phyloP scores from a whole-genome alignment of 2,888 invertebrate genomes.

The Oscheius sp. region DNA sequence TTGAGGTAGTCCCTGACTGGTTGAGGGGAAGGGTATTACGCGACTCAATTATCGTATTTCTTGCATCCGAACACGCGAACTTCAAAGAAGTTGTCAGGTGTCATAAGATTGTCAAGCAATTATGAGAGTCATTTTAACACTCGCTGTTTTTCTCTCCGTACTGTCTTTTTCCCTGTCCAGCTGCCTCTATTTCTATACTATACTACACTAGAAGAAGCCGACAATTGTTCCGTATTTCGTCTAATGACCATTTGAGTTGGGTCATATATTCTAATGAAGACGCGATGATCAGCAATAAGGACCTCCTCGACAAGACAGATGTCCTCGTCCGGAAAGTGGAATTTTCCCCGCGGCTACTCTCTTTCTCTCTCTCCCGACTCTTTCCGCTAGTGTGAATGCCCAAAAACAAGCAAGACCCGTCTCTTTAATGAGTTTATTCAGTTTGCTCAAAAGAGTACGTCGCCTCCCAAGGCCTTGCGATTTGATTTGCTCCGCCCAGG shows the following conservation, averaged over 20 bases:
- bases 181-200: not conserved
- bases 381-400: constrained; percentile 22
- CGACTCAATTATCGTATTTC: not conserved
- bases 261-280: constrained; percentile 26
- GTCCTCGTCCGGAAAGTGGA: constrained; percentile 24
- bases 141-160: too few relatives aligned
- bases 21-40: not conserved
- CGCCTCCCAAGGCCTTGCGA: constrained; percentile 27
- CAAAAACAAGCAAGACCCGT: constrained; percentile 21
- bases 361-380: not conserved
- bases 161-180: too few relatives aligned
- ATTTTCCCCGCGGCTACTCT: constrained; percentile 7
- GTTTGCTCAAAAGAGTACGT: constrained; percentile 22
- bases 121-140: too few relatives aligned
- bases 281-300: constrained; percentile 22
- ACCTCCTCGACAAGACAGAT: constrained; percentile 13
- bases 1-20: too few relatives aligned
- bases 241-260: not conserved
- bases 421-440: constrained; percentile 33
- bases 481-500: constrained; percentile 29
- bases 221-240: not conserved
- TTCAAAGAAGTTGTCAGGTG: too few relatives aligned
- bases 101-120: too few relatives aligned
- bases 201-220: not conserved
- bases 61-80: too few relatives aligned